Conservation (phyloP, 2,113 vertebrate species). For the Plectropomus leopardus region DNA sequence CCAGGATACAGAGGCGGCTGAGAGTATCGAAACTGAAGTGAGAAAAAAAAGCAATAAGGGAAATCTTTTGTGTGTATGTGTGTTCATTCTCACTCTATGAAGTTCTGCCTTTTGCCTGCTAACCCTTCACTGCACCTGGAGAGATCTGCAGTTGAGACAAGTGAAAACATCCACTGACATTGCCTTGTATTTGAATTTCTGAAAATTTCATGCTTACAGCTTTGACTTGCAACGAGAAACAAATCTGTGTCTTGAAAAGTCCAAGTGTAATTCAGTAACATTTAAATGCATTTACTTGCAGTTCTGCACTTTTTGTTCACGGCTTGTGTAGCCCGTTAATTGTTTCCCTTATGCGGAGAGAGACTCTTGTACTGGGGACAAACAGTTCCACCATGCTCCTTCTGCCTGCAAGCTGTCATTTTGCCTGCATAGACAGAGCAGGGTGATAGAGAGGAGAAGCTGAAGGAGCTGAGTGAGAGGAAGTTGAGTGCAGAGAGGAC, state of each 20-base stretch:
- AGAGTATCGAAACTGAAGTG: constrained; percentile 7
- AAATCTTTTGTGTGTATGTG: neutral
- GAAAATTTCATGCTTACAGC: neutral
- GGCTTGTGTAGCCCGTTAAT: constrained; percentile 45
- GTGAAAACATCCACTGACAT: neutral
- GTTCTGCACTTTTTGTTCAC: neutral
- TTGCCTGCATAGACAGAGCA: constrained; percentile 35
- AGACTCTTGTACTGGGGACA: constrained; percentile 47
- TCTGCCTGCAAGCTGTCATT: constrained; percentile 43
- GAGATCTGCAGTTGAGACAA: neutral
- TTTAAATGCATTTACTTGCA: neutral
- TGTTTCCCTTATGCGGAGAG: constrained; percentile 45
- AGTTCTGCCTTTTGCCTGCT: constrained; percentile 15
- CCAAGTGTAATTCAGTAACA: too few relatives aligned
- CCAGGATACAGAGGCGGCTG: neutral
- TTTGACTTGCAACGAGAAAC: neutral
- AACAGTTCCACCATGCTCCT: constrained; percentile 36
- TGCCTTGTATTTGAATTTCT: neutral
- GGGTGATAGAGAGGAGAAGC: constrained; percentile 13
- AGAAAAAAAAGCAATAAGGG: neutral
- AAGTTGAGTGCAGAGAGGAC: constrained; percentile 8
- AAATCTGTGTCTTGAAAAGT: neutral
- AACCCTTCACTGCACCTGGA: constrained; percentile 3
- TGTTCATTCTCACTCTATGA: neutral
- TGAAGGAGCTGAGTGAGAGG: constrained; percentile 1